A percentile compares a stretch with the other conserved stretches of the same genome.
Conservation (phyloP, 2,888 invertebrate species). For the Ichneumoninae sp. region DNA sequence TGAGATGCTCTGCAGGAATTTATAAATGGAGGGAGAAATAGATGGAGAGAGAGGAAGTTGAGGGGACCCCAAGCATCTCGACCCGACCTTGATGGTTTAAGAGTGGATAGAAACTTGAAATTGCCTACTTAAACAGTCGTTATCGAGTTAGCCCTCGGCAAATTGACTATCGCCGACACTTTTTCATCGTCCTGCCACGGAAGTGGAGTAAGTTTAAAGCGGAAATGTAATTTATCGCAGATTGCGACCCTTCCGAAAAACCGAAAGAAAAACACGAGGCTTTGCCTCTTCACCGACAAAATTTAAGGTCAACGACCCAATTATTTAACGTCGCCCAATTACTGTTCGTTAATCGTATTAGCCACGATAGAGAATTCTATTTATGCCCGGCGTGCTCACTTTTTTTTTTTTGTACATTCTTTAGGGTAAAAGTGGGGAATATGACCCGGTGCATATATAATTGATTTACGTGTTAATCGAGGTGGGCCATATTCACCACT, state of each 20-base stretch:
- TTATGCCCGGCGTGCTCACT: no score
- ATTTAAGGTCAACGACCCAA: no score
- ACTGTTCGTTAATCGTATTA: no score
- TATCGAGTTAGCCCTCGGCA: constrained; percentile 38
- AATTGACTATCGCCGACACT: constrained; percentile 9
- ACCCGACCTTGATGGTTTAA: constrained; percentile 12
- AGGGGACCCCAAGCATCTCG: not conserved
- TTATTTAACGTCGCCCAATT: no score
- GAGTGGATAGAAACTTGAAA: constrained; percentile 45
- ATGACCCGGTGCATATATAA: no score
- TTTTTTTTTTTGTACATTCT: no score
- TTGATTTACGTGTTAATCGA: no score
- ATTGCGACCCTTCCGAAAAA: not conserved
- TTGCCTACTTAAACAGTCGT: constrained; percentile 51
- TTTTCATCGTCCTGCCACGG: not conserved
- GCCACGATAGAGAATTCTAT: no score
- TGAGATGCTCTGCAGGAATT: constrained; percentile 12
- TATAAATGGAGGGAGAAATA: not conserved
- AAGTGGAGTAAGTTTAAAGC: not conserved
- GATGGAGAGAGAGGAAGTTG: not conserved
- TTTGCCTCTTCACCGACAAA: no score
- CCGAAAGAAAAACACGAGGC: not conserved
- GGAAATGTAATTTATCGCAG: not conserved
- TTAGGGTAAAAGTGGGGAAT: no score
- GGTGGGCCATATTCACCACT: no score